Conservation (phyloP, 2,797 vertebrate species). For the Hylomyscus alleni region DNA sequence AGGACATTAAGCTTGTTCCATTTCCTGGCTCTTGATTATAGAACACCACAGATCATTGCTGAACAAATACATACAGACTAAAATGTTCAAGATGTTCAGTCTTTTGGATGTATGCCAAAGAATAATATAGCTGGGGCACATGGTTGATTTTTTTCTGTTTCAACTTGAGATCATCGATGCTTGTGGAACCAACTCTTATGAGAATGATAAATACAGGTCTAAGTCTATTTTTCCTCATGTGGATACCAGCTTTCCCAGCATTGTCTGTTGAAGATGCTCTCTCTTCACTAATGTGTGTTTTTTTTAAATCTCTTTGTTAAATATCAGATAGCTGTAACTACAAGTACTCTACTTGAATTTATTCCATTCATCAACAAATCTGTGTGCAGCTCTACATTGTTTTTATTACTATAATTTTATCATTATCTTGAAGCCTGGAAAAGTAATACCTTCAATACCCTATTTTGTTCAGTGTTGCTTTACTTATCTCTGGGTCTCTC, state of each 20-base stretch:
- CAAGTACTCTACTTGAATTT: background rate
- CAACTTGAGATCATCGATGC: background rate
- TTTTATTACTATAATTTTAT: background rate
- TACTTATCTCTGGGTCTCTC: background rate
- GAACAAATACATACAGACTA: background rate
- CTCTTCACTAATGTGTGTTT: background rate
- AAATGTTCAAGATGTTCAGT: background rate
- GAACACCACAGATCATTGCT: background rate
- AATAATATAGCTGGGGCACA: background rate
- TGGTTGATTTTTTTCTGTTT: background rate
- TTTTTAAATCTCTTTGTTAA: background rate
- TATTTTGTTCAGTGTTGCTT: background rate
- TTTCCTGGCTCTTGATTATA: background rate
- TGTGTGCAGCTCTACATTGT: background rate
- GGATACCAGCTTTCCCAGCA: too few relatives aligned
- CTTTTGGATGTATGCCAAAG: background rate
- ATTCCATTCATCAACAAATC: background rate
- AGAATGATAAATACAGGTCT: background rate
- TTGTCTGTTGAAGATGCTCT: background rate
- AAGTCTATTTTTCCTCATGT: background rate
- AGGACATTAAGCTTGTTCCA: background rate
- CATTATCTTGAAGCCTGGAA: background rate
- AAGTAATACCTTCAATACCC: background rate
- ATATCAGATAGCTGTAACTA: background rate
- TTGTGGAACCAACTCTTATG: background rate